Conservation (phyloP, 1,140 invertebrate genomes). For the Xylocopa sonorina region DNA sequence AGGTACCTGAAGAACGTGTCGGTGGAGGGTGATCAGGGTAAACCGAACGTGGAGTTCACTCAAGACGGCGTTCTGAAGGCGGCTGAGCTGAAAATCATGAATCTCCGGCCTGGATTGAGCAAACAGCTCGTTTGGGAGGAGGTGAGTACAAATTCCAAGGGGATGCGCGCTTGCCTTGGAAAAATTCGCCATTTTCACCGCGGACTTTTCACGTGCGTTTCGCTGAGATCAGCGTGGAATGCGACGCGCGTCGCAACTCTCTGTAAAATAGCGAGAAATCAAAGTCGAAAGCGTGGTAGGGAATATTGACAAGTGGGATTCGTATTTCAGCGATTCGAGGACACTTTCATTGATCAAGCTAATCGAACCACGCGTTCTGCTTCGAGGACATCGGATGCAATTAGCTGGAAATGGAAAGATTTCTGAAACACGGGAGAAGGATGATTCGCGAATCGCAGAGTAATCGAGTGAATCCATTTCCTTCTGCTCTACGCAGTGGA, state of each 20-base stretch:
- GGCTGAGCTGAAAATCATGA: constrained; percentile 96
- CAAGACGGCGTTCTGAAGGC: constrained; percentile 93
- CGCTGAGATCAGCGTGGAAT: constrained; percentile 5
- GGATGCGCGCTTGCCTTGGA: not conserved
- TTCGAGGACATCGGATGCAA: too few relatives aligned
- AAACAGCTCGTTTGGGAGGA: constrained; percentile 94
- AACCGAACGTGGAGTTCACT: constrained; percentile 93
- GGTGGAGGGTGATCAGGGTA: constrained; percentile 89
- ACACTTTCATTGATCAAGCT: not conserved
- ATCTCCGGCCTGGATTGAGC: constrained; percentile 90
- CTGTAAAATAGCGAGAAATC: not conserved
- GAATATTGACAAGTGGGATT: not conserved
- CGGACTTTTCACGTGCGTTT: not conserved
- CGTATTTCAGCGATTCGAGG: too few relatives aligned
- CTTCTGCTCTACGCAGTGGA: too few relatives aligned
- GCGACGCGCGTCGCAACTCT: not conserved
- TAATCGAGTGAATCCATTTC: too few relatives aligned
- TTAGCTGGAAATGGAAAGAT: not conserved
- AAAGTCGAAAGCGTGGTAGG: not conserved
- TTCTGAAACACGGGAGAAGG: too few relatives aligned
- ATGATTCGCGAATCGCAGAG: too few relatives aligned
- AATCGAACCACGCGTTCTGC: not conserved
- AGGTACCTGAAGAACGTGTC: constrained; percentile 92
- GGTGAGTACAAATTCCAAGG: constrained; percentile 82
- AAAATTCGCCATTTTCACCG: not conserved